Conservation (phyloP, 2,888 invertebrate species). For the Netelia inedita region DNA sequence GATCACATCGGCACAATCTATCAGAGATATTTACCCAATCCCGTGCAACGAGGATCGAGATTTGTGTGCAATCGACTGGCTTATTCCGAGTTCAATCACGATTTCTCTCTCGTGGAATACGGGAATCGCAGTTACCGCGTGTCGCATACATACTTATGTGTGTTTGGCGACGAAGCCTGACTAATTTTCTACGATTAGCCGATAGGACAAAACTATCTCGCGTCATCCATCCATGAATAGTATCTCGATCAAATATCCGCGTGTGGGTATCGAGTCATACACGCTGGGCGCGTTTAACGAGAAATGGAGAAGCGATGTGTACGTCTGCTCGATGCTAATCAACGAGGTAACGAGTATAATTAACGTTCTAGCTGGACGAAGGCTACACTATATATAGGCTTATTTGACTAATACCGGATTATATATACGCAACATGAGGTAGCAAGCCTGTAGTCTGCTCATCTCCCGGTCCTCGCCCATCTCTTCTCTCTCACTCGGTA, state of each 20-base stretch:
- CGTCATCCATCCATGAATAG: not conserved
- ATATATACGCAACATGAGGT: constrained; percentile 42
- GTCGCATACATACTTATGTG: not conserved
- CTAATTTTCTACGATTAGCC: not conserved
- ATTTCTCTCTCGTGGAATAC: not conserved
- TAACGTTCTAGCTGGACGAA: constrained; percentile 46
- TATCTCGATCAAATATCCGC: not conserved
- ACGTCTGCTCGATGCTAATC: constrained; percentile 44
- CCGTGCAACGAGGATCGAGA: not conserved
- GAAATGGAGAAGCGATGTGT: not conserved
- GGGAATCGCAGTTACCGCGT: not conserved
- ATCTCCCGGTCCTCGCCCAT: not conserved
- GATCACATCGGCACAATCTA: too few species aligned
- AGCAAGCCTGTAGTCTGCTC: not conserved
- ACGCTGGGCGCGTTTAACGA: too few species aligned
- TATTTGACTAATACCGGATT: constrained; percentile 61
- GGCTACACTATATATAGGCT: not conserved
- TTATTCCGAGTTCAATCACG: not conserved
- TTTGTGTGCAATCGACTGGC: not conserved
- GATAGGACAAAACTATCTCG: not conserved
- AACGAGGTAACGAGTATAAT: constrained; percentile 65
- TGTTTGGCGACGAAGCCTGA: not conserved
- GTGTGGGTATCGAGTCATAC: not conserved
- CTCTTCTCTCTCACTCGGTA: constrained; percentile 18
- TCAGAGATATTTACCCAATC: too few species aligned